A percentile compares a stretch with the other conserved stretches of the same genome.
Conservation (phyloP, 2,113 vertebrate genomes). For the Crotalus helleri region DNA sequence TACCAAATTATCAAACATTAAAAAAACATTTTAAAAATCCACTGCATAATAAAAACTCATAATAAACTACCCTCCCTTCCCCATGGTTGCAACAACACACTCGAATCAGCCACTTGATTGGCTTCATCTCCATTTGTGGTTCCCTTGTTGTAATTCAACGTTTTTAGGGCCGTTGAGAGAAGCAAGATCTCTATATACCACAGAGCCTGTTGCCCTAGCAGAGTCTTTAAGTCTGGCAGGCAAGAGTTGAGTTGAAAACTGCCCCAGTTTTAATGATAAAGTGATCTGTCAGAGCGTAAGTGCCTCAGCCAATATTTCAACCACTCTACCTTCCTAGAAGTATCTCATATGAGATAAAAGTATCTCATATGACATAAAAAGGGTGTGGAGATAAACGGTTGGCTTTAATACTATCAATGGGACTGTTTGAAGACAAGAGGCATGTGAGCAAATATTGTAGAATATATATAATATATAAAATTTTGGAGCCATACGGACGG, state of each 20-base stretch:
- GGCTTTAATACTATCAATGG: background rate
- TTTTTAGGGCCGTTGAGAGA: background rate
- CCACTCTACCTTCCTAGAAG: background rate
- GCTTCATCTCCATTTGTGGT: background rate
- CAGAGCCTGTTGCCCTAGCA: background rate
- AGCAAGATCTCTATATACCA: background rate
- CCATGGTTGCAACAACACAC: background rate
- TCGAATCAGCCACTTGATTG: background rate
- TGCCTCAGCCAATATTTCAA: background rate
- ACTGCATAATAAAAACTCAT: background rate
- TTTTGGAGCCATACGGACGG: background rate
- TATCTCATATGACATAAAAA: background rate
- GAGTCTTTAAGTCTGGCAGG: background rate
- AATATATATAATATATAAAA: too few relatives aligned
- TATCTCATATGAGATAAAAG: background rate
- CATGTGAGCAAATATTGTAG: background rate
- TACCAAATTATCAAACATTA: background rate
- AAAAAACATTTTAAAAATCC: background rate
- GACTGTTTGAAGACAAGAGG: background rate
- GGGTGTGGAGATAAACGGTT: background rate
- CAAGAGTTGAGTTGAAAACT: background rate
- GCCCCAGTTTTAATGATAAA: background rate
- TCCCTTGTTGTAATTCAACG: background rate
- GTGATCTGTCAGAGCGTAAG: background rate
- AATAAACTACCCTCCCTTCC: background rate